Conservation (phyloP, 2,888 invertebrate genomes). For the Microctonus aethiopoides region DNA sequence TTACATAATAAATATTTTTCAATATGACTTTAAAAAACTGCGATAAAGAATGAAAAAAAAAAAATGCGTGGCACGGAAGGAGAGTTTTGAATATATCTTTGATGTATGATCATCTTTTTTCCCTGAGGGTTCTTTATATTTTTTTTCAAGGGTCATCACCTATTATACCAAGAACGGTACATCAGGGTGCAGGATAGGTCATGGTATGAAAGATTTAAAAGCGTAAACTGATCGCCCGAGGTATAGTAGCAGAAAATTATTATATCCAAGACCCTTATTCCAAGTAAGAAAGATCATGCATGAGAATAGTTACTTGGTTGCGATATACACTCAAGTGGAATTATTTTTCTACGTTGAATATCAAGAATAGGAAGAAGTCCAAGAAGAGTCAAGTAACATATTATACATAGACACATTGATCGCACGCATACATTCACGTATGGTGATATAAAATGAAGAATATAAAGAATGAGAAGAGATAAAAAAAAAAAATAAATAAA, state of each 20-base stretch:
- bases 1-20: background rate
- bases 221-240: conserved; percentile 22
- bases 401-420: background rate
- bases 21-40: too few species aligned
- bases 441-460: conserved; percentile 18
- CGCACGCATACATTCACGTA: background rate
- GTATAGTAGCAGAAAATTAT: background rate
- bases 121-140: background rate
- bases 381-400: background rate
- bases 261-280: conserved; percentile 13
- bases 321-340: background rate
- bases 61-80: conserved; percentile 22
- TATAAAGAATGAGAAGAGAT: too few species aligned
- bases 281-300: conserved; percentile 16
- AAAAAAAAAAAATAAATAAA: background rate
- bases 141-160: conserved; percentile 14
- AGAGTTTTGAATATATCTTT: too few species aligned
- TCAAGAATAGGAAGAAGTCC: conserved; percentile 23
- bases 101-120: background rate
- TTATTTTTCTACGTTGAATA: background rate
- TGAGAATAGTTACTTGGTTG: conserved; percentile 9
- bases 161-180: conserved; percentile 11
- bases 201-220: conserved; percentile 22
- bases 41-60: background rate
- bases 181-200: conserved; percentile 24